phyloP scores from a whole-genome alignment of 2,797 vertebrate genomes.

The Knipowitschia caucasica region DNA sequence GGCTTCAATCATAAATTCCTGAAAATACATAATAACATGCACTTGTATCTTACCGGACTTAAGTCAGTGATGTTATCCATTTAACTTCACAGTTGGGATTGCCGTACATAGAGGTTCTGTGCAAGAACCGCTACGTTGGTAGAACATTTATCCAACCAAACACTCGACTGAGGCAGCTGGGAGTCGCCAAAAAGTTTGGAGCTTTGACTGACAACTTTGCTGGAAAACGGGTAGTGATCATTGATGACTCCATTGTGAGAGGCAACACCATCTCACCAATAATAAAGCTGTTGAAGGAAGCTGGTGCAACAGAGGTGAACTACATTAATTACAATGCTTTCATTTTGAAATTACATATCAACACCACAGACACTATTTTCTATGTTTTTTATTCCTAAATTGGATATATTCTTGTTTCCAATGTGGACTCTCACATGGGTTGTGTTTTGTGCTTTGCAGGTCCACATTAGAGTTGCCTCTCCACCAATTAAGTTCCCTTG shows the following conservation, averaged over 20 bases:
- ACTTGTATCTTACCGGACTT: not conserved
- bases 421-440: no score
- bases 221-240: constrained; percentile 91
- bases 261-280: constrained; percentile 98
- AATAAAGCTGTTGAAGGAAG: constrained; percentile 94
- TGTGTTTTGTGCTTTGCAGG: constrained; percentile 71
- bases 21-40: not conserved
- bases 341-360: no score
- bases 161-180: constrained; percentile 91
- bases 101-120: constrained; percentile 92
- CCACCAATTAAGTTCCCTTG: constrained; percentile 93
- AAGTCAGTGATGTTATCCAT: not conserved
- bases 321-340: no score
- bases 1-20: not conserved
- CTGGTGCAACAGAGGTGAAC: constrained; percentile 92
- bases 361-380: no score
- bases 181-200: constrained; percentile 97
- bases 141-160: constrained; percentile 98
- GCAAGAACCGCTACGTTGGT: constrained; percentile 96
- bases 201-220: constrained; percentile 95
- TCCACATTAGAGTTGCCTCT: constrained; percentile 95
- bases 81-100: constrained; percentile 81
- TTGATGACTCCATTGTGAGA: constrained; percentile 96
- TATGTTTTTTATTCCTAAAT: no score
- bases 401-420: no score